Evolutionary conservation across 2,113 vertebrate genomes (phyloP).

Genomic region (Peucedramus taeniatus): DNA sequence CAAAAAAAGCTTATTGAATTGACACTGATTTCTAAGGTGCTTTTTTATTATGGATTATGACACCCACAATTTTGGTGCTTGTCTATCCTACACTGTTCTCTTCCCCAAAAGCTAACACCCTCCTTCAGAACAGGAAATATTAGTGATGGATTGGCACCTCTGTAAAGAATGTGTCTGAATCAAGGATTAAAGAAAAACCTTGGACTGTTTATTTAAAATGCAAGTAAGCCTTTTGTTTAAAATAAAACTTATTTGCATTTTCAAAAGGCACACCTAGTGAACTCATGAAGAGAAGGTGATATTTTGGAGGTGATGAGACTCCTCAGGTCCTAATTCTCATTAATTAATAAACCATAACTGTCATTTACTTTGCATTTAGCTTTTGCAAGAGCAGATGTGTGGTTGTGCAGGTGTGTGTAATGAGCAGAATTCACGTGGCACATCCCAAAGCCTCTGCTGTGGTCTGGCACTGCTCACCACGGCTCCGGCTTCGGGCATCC

Average conservation of each 20-base stretch:
- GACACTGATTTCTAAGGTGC: not conserved
- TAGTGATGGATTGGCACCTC: not conserved
- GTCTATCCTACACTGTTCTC: not conserved
- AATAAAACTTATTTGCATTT: not conserved
- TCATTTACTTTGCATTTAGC: not conserved
- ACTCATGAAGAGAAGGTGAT: not conserved
- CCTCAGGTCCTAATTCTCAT: not conserved
- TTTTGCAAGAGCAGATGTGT: not conserved
- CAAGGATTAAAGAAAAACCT: not conserved
- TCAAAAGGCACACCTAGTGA: not conserved
- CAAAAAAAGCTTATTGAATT: not conserved
- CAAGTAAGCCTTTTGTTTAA: not conserved
- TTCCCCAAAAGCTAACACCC: not conserved
- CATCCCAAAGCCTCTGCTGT: not conserved
- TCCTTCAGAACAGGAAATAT: not conserved
- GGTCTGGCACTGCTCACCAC: not conserved
- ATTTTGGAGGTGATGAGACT: not conserved
- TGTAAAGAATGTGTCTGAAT: not conserved
- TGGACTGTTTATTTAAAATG: not conserved
- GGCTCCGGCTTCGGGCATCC: rapidly evolving
- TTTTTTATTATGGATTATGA: not conserved
- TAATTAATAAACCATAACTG: not conserved
- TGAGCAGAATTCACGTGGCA: not conserved
- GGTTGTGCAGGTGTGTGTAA: not conserved
- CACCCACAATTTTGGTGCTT: not conserved